phyloP scores from a whole-genome alignment of 2,888 invertebrate genomes.

The Asteroscopus sphinx region DNA sequence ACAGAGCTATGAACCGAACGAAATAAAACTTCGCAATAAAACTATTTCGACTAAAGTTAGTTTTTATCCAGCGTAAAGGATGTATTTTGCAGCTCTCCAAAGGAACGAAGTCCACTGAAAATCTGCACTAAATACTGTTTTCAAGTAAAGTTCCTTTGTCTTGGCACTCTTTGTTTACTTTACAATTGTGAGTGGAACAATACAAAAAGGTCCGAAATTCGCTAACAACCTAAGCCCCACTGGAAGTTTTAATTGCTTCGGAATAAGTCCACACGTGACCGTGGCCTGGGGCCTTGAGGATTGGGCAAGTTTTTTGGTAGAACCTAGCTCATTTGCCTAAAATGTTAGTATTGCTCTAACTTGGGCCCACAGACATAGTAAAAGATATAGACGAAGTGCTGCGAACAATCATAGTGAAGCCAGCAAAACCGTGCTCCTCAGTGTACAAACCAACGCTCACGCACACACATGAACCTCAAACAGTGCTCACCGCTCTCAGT shows the following conservation, averaged over 20 bases:
- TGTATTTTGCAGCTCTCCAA: constrained; percentile 70
- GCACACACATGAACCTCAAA: too few species aligned
- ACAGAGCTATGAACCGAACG: constrained; percentile 56
- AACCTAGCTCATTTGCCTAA: constrained; percentile 69
- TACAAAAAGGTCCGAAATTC: constrained; percentile 82
- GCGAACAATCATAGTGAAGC: too few species aligned
- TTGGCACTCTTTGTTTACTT: constrained; percentile 81
- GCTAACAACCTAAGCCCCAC: constrained; percentile 77
- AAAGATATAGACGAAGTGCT: too few species aligned
- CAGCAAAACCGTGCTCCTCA: too few species aligned
- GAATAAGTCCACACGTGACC: constrained; percentile 72
- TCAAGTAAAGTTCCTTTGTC: constrained; percentile 80
- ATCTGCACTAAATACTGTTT: constrained; percentile 83
- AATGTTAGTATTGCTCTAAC: constrained; percentile 54
- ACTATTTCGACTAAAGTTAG: constrained; percentile 63
- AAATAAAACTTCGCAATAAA: constrained; percentile 70
- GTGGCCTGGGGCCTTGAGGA: constrained; percentile 26
- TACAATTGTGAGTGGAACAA: constrained; percentile 78
- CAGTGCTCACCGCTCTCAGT: too few species aligned
- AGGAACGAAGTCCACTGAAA: constrained; percentile 71
- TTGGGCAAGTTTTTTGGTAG: constrained; percentile 48
- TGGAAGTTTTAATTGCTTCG: constrained; percentile 85
- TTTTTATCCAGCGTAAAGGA: constrained; percentile 73
- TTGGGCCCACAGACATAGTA: too few species aligned
- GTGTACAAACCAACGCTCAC: too few species aligned